Evolutionary conservation across 2,113 vertebrate species (phyloP), one percentile per base, ranked within the genome.

Genomic region (Columba janthina): DNA sequence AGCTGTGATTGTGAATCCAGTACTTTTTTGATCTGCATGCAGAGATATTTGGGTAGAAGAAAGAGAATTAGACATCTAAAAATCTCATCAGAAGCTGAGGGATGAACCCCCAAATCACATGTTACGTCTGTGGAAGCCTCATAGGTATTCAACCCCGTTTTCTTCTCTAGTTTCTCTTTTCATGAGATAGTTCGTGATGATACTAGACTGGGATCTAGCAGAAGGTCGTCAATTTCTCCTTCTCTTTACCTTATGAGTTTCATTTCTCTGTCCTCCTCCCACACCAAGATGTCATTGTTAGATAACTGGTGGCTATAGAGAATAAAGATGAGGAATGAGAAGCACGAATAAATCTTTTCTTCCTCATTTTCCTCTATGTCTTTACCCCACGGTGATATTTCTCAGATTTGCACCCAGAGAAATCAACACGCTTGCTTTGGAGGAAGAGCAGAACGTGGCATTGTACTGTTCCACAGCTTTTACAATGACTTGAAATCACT

Each of bases 71-170:
- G 6, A 21, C 34, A 73, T 58, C 31, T 56, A 46, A 54, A 54
- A 48, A 70, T 24, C 19, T 74, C n/a, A 34, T 38, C 31, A 73
- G 74, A 74, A 75, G 18, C 16, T 54, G 34, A 40, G 21, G 18
- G 24, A 1, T 74, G 82, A 88, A 77, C n/a, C 7, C 14, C 48
- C 4, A 74, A 77, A 26, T 76, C 19, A 22, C 5, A 0, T 10
- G 1, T 65, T 62, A 12, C 24, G 16, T 65, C 36, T n/a, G 7
- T 0, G 2, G 48, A 76, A 89, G 9, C 20, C 31, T 72, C 2
- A 4, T 18, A 9, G 3, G 14, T 40, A 2, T 14, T 2, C 20
- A 58, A 89, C 13, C 16, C 15, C 29, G 1, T 11, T 24, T 8
- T 18, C 18, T 88, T 42, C 15, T 70, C 8, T 34, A 10, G 21